A percentile compares a stretch with the other conserved stretches of the same genome.
phyloP scores from a whole-genome alignment of 2,113 vertebrate species.

The Apistogramma diplotaenia region DNA sequence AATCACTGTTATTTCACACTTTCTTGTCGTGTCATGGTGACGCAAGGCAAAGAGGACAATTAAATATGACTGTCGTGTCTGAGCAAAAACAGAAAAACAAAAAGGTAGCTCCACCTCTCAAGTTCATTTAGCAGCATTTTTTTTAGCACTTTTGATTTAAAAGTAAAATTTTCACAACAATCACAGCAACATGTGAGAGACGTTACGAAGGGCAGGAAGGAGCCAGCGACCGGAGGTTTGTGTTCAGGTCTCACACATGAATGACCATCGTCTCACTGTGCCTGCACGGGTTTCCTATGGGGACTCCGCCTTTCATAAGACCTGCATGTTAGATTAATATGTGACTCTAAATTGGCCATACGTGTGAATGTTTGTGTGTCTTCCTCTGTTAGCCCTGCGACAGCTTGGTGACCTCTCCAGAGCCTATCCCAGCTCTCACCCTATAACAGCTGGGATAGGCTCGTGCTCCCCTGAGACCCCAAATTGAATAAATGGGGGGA shows the following conservation, averaged over 20 bases:
- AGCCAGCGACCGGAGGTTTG: no score
- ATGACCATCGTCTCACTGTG: not conserved
- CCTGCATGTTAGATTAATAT: not conserved
- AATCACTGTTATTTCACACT: conserved; percentile 68
- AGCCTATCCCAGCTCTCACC: not conserved
- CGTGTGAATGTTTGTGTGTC: not conserved
- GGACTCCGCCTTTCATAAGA: not conserved
- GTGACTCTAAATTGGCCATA: not conserved
- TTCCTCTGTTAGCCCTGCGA: not conserved
- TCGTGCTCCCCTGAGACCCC: not conserved
- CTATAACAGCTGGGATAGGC: not conserved
- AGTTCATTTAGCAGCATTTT: rapidly evolving
- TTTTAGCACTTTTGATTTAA: not conserved
- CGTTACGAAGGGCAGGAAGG: not conserved
- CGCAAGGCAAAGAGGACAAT: conserved; percentile 21
- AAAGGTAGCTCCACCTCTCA: not conserved
- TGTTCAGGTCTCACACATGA: no score
- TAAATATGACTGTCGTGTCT: conserved; percentile 21
- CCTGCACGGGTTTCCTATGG: not conserved
- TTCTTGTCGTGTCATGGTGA: conserved; percentile 66
- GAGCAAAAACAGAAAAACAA: conserved; percentile 48
- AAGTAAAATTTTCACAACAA: not conserved
- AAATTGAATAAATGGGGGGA: not conserved
- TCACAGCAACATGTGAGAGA: not conserved
- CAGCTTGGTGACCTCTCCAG: not conserved